Evolutionary conservation across 2,888 invertebrate genomes (phyloP).

Genomic region (Notocelia uddmanniana): DNA sequence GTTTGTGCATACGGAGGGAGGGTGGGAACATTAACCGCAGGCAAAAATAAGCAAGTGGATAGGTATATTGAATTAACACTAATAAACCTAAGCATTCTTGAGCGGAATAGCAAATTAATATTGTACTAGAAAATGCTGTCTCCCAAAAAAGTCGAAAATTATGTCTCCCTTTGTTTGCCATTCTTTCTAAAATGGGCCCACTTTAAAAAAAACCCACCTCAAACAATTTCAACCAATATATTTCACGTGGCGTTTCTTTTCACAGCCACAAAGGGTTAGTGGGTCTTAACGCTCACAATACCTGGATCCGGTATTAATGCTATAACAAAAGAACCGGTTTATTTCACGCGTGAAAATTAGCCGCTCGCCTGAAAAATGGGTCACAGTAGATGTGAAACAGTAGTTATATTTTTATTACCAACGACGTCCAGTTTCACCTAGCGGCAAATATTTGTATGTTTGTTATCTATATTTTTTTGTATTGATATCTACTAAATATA

Average conservation of each 20-base stretch:
- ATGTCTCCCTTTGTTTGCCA: neutral
- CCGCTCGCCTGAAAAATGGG: constrained; percentile 26
- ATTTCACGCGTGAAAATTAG: constrained; percentile 43
- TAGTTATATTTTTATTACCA: too few relatives aligned
- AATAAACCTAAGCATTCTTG: too few relatives aligned
- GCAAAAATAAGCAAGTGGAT: too few relatives aligned
- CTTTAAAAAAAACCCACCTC: constrained; percentile 7
- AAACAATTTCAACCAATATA: constrained; percentile 11
- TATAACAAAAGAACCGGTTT: constrained; percentile 31
- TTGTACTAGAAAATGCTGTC: too few relatives aligned
- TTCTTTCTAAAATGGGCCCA: constrained; percentile 7
- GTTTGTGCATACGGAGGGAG: too few relatives aligned
- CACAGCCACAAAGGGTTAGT: constrained; percentile 30
- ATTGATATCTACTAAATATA: too few relatives aligned
- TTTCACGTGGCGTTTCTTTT: constrained; percentile 18
- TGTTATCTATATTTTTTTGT: too few relatives aligned
- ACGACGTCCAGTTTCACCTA: too few relatives aligned
- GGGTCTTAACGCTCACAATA: constrained; percentile 18
- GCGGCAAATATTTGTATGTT: too few relatives aligned
- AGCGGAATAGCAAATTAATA: too few relatives aligned
- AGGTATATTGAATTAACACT: too few relatives aligned
- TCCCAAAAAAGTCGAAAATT: neutral
- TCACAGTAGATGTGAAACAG: neutral
- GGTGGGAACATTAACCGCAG: too few relatives aligned
- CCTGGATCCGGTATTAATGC: constrained; percentile 29